Percentiles rank a stretch among this genome's conserved stretches.
phyloP scores from a whole-genome alignment of 2,888 invertebrate species.

The Scaptomyza parva region DNA sequence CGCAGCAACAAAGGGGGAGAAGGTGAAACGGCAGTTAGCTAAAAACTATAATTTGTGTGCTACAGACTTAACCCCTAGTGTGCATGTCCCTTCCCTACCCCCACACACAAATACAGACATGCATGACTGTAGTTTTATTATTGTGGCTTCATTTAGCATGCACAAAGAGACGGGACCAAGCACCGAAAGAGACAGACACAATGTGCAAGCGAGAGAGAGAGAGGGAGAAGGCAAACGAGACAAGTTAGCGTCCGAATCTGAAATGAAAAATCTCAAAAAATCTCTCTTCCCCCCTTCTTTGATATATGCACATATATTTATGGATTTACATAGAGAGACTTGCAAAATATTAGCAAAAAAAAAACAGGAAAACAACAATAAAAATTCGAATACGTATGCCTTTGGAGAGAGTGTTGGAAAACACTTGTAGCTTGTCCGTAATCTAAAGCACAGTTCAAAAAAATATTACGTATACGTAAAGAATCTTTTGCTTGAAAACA shows the following conservation, averaged over 20 bases:
- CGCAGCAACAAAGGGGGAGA: slow-evolving; percentile 8
- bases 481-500: too few relatives aligned
- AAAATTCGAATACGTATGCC: slow-evolving; percentile 17
- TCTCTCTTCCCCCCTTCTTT: too few relatives aligned
- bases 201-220: slow-evolving; percentile 2
- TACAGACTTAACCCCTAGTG: slow-evolving; percentile 23
- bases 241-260: slow-evolving; percentile 66
- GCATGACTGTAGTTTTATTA: slow-evolving; percentile 64
- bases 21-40: slow-evolving; percentile 41
- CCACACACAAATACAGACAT: slow-evolving; percentile 16
- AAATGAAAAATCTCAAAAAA: slow-evolving; percentile 77
- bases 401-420: slow-evolving; percentile 25
- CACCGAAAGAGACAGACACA: slow-evolving; percentile 2
- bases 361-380: slow-evolving; percentile 1
- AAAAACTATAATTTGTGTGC: slow-evolving; percentile 74
- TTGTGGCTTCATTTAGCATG: slow-evolving; percentile 81
- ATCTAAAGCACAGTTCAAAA: too few relatives aligned
- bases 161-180: slow-evolving; percentile 57
- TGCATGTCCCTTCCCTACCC: slow-evolving; percentile 1
- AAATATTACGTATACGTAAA: too few relatives aligned
- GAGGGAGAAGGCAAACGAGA: slow-evolving; percentile 10
- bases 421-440: slow-evolving; percentile 72
- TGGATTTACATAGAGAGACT: slow-evolving; percentile 31
- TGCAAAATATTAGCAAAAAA: slow-evolving; percentile 45
- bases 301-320: slow-evolving; percentile 38